Evolutionary conservation across 2,888 invertebrate species (phyloP), one percentile per base, ranked within the genome.

Genomic region (Lacanobia oleracea): DNA sequence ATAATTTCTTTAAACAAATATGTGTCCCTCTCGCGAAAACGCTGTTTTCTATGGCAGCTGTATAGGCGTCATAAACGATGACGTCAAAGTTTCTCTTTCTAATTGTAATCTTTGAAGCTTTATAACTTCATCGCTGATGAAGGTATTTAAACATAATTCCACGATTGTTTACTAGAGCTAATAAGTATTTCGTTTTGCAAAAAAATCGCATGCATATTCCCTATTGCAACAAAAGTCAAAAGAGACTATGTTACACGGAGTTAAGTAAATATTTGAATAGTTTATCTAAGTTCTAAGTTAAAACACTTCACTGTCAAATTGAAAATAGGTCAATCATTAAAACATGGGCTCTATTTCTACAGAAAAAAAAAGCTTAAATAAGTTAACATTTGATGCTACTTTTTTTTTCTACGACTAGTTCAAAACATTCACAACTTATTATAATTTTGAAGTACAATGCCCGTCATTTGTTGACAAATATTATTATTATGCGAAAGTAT

Each of bases 351-450:
- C 12, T 12, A 21, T 27, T 53, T 50, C 16, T 5, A 37, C 1
- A 54, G 33, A 45, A 70, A 60, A n/a, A 59, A 12, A 50, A 43
- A 18, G 8, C 12, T n/a, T 59, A n/a, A 12, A 14, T 27, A 48
- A 33, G 21, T 40, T 45, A 45, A 77, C 54, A 78, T 79, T 61
- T 56, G 21, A 75, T 67, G 80, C 16, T 21, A 65, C 65, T 21
- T 56, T 23, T n/a, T 40, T 54, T 57, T n/a, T n/a, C 14, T 61
- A 69, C 50, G 71, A 81, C 81, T 82, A 82, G 81, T 80, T 80
- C 53, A 72, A 56, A 61, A 54, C 51, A 79, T 79, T 57, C 54
- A 62, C 50, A 53, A 48, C 21, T 62, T 33, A 48, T 54, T 66
- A 53, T 16, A 63, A 61, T 69, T 67, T 73, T 51, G 63, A 77